Conservation (phyloP, 2,888 invertebrate species). For the Trichopoda pennipes region DNA sequence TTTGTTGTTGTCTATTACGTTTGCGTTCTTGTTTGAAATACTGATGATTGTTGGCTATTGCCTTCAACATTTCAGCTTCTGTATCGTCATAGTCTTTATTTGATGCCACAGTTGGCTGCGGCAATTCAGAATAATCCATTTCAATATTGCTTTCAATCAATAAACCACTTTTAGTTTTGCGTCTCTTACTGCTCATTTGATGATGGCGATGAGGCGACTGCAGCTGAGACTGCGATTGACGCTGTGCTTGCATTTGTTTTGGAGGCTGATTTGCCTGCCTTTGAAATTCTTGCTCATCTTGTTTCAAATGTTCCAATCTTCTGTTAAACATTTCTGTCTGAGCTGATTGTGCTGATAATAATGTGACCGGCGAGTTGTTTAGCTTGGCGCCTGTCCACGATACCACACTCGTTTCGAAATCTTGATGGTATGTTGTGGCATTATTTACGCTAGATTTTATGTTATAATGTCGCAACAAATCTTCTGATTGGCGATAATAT, state of each 20-base stretch:
- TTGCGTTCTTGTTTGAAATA: constrained; percentile 56
- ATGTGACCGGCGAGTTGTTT: constrained; percentile 49
- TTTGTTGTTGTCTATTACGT: constrained; percentile 70
- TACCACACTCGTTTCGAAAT: constrained; percentile 73
- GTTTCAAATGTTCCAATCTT: constrained; percentile 59
- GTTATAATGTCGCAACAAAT: constrained; percentile 48
- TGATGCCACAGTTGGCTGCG: constrained; percentile 13
- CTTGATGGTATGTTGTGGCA: constrained; percentile 63
- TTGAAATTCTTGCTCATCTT: constrained; percentile 55
- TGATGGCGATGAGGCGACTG: neutral
- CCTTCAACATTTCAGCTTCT: constrained; percentile 55
- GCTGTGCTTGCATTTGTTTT: neutral
- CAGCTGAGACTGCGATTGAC: no score
- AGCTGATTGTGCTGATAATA: constrained; percentile 44
- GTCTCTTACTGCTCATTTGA: constrained; percentile 65
- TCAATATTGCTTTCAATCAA: constrained; percentile 77
- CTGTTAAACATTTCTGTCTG: constrained; percentile 36
- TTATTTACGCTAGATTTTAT: constrained; percentile 51
- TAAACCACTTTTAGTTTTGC: constrained; percentile 78
- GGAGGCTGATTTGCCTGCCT: constrained; percentile 18
- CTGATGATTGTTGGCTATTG: constrained; percentile 22
- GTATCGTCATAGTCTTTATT: constrained; percentile 35
- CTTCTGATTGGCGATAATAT: constrained; percentile 53
- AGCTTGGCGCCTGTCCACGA: constrained; percentile 76
- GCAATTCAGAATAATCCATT: constrained; percentile 60